Conservation (phyloP, 2,888 invertebrate genomes). For the Taphrorychus bicolor region DNA sequence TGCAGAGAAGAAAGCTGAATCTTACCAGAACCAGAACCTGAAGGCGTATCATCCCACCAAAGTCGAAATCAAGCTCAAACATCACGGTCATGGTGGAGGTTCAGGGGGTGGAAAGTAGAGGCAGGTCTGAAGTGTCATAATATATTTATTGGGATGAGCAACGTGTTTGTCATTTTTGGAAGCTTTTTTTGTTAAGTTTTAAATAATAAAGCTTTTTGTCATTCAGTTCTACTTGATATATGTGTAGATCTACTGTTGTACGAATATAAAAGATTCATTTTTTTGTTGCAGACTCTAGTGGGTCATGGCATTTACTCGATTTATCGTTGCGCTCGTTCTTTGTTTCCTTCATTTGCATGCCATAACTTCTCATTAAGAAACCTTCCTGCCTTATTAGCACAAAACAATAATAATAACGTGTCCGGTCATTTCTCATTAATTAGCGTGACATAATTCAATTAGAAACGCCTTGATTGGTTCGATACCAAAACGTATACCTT, state of each 20-base stretch:
- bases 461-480: background rate
- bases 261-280: no score
- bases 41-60: constrained; percentile 43
- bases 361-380: background rate
- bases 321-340: background rate
- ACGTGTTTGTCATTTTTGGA: background rate
- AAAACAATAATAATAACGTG: background rate
- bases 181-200: background rate
- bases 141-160: background rate
- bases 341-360: background rate
- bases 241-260: no score
- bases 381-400: background rate
- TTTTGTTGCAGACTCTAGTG: background rate
- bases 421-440: background rate
- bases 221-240: no score
- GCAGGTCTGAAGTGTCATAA: background rate
- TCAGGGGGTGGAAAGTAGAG: background rate
- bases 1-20: constrained; percentile 34
- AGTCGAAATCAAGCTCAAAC: constrained; percentile 31
- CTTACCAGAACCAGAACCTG: constrained; percentile 42
- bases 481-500: background rate
- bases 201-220: background rate
- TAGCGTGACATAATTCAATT: background rate
- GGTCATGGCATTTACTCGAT: background rate
- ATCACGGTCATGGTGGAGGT: background rate